These are phyloP conservation scores for Labeo rohita DNA, from an alignment of 2,113 vertebrate genomes.

Conservation along the genomic window DNA sequence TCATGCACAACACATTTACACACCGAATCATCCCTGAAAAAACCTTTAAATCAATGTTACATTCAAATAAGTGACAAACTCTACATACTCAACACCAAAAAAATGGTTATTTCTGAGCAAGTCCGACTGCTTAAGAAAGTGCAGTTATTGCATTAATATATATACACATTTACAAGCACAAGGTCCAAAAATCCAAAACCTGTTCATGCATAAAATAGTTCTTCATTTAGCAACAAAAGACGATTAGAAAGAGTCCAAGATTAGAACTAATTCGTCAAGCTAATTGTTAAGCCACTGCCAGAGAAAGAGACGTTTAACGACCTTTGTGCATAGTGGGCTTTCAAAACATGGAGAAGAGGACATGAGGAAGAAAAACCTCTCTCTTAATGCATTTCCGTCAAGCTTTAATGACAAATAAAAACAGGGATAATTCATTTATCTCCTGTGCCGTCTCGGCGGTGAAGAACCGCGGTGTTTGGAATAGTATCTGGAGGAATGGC, in stretches of 20 bases:
- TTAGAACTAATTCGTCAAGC: neutral
- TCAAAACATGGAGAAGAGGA: neutral
- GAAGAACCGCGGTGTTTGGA: neutral
- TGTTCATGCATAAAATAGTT: neutral
- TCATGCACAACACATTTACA: neutral
- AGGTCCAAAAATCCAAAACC: neutral
- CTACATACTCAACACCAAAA: neutral
- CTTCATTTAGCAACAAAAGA: neutral
- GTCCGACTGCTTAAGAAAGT: neutral
- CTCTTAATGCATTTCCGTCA: neutral
- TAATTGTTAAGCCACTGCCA: neutral
- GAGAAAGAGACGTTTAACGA: neutral
- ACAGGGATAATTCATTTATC: constrained; percentile 6
- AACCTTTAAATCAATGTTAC: neutral
- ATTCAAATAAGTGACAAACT: constrained; percentile 25
- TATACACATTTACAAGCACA: neutral
- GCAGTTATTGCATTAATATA: neutral
- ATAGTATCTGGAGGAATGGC: neutral
- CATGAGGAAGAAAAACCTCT: neutral
- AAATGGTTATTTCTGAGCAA: neutral
- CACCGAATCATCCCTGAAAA: neutral
- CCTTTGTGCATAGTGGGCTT: neutral
- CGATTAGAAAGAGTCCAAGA: neutral
- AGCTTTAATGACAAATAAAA: constrained; percentile 24
- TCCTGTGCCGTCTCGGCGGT: neutral